These are phyloP conservation scores for Metridium senile DNA, from an alignment of 92 coral and sea anemone genomes.

Conservation along the genomic window DNA sequence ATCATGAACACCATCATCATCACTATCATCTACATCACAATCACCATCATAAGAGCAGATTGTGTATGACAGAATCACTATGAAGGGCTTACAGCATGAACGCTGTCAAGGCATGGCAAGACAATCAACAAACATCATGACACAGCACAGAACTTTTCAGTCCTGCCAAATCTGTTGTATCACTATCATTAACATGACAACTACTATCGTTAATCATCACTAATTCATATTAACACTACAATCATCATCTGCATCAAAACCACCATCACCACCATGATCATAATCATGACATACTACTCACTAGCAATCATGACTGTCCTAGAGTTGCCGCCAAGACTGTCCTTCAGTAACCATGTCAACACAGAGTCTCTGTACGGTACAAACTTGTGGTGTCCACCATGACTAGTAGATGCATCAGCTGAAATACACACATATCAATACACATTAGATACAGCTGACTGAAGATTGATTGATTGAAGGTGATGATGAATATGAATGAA, in stretches of 20 bases:
- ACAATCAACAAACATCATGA: no score
- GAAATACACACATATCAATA: conserved; percentile 3
- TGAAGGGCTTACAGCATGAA: no score
- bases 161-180: no score
- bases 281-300: conserved; percentile 26
- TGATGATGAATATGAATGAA: neutral
- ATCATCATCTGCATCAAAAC: neutral
- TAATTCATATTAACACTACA: neutral
- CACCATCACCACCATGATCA: neutral
- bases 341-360: conserved; percentile 94
- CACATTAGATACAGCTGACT: neutral
- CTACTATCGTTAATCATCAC: no score
- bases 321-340: conserved; percentile 97
- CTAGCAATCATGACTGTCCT: conserved; percentile 99
- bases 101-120: no score
- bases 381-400: conserved; percentile 85
- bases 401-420: conserved; percentile 87
- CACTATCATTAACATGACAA: no score
- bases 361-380: conserved; percentile 97
- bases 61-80: no score
- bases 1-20: neutral
- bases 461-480: neutral
- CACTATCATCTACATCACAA: no score
- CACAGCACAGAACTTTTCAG: no score
- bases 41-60: no score